Evolutionary conservation across 2,888 invertebrate genomes (phyloP).

Genomic region (Dilophus febrilis): DNA sequence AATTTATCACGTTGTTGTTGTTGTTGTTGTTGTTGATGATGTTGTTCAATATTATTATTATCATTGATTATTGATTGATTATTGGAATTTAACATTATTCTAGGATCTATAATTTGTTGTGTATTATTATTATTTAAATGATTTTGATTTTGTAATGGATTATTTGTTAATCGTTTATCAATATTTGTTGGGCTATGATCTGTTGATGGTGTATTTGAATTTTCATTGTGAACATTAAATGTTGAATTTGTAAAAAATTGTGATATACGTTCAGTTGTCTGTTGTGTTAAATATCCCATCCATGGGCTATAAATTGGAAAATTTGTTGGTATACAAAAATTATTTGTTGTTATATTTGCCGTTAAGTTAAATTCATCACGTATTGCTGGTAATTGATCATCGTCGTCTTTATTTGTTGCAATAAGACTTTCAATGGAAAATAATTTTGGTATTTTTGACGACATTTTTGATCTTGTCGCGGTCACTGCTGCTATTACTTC

Average conservation of each 20-base stretch:
- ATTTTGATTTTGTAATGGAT: background rate
- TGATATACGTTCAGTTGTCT: slow-evolving; percentile 23
- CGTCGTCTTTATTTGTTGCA: slow-evolving; percentile 10
- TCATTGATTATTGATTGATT: too few species aligned
- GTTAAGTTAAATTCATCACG: background rate
- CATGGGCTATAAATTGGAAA: slow-evolving; percentile 29
- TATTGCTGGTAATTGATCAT: background rate
- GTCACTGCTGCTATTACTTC: too few species aligned
- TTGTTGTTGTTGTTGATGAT: too few species aligned
- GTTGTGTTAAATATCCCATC: slow-evolving; percentile 29
- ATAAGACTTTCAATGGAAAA: slow-evolving; percentile 30
- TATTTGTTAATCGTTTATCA: slow-evolving; percentile 3
- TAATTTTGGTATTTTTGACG: slow-evolving; percentile 25
- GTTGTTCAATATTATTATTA: too few species aligned
- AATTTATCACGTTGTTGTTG: slow-evolving; percentile 10
- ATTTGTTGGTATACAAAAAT: slow-evolving; percentile 17
- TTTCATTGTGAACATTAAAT: too few species aligned
- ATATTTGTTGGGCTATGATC: background rate
- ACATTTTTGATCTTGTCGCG: slow-evolving; percentile 15
- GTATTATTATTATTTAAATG: background rate
- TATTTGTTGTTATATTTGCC: background rate
- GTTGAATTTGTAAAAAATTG: slow-evolving; percentile 22
- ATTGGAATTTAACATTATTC: slow-evolving; percentile 11
- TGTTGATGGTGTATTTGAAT: background rate
- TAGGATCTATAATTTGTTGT: slow-evolving; percentile 10